Evolutionary conservation across 2,888 invertebrate genomes (phyloP).

Genomic region (Dryomyza anilis): DNA sequence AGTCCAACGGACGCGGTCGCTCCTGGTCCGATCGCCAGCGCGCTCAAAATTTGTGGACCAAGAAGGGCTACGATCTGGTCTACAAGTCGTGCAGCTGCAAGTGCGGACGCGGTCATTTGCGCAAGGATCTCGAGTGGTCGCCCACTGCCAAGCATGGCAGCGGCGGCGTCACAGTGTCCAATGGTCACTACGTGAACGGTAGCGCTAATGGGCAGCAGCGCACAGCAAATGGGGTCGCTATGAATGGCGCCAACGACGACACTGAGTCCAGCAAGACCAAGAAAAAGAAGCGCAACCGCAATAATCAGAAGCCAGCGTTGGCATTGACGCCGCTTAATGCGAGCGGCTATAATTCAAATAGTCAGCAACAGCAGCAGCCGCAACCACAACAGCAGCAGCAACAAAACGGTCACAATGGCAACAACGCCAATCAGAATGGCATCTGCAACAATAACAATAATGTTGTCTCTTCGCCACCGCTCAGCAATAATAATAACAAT

Average conservation of each 20-base stretch:
- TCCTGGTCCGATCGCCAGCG: slow-evolving; percentile 96
- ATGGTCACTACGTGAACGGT: slow-evolving; percentile 29
- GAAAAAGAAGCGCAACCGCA: slow-evolving; percentile 72
- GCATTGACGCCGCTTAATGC: slow-evolving; percentile 65
- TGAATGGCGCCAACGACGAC: slow-evolving; percentile 55
- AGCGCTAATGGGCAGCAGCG: slow-evolving; percentile 27
- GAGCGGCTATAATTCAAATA: slow-evolving; percentile 53
- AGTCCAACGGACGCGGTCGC: slow-evolving; percentile 87
- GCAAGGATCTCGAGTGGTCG: slow-evolving; percentile 93
- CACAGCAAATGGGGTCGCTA: slow-evolving; percentile 18
- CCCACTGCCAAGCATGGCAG: slow-evolving; percentile 50
- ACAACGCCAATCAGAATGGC: slow-evolving; percentile 20
- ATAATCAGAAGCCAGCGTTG: slow-evolving; percentile 68
- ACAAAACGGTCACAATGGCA: slow-evolving; percentile 25
- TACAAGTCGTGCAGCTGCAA: slow-evolving; percentile 94
- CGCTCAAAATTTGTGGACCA: slow-evolving; percentile 95
- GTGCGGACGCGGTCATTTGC: slow-evolving; percentile 89
- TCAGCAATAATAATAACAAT: slow-evolving; percentile 29
- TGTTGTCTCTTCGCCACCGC: no score
- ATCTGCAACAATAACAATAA: slow-evolving; percentile 19
- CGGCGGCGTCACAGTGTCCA: neutral
- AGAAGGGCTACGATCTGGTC: slow-evolving; percentile 95
- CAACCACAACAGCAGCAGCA: slow-evolving; percentile 33
- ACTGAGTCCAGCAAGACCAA: slow-evolving; percentile 66
- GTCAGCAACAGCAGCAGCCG: slow-evolving; percentile 41